Evolutionary conservation across 2,888 invertebrate species (phyloP), one percentile per base, ranked within the genome.

Genomic region (Willowsia nigromaculata): DNA sequence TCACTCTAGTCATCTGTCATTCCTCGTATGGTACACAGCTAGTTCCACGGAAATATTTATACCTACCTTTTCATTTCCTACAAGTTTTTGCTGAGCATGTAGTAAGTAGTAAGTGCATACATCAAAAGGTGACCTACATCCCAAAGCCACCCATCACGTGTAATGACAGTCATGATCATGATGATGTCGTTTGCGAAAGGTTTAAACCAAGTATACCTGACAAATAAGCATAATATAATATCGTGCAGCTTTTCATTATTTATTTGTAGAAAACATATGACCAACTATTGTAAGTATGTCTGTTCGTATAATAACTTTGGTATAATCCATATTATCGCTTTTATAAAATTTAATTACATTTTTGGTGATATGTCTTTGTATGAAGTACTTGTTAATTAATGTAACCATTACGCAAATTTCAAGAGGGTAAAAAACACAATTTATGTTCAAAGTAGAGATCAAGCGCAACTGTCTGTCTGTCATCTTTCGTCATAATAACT

Each of bases 91-190:
- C n/a, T n/a, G n/a, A n/a, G n/a, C 3, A 11, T 3, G 47, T 47
- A 47, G 11, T 47, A 47, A 47, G 11, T 53, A 18, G 25, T 9
- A n/a, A n/a, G n/a, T 56, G 7, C 56, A 56, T 56, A 25, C 56
- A 25, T 56, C 56, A 56, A 56, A 56, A 56, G 18, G 56, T 25
- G 56, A 56, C 56, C 56, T 56, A 56, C 56, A 56, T 56, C 56
- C 43, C 9, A 1, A 43, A 56, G 22, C 22, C 56, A 56, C 18
- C 22, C 18, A 9, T 56, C 56, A 56, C 56, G 56, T 56, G 56
- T 56, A 56, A 56, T 56, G 56, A 56, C 56, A 56, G n/a, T n/a
- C n/a, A n/a, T n/a, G n/a, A n/a, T 56, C 25, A 56, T n/a, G 56
- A 22, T 56, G 56, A 22, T 56, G 56, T 56, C 7, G 56, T 56